These are phyloP conservation scores for Mylabris sibirica DNA, from an alignment of 2,888 invertebrate species.

Conservation along the genomic window DNA sequence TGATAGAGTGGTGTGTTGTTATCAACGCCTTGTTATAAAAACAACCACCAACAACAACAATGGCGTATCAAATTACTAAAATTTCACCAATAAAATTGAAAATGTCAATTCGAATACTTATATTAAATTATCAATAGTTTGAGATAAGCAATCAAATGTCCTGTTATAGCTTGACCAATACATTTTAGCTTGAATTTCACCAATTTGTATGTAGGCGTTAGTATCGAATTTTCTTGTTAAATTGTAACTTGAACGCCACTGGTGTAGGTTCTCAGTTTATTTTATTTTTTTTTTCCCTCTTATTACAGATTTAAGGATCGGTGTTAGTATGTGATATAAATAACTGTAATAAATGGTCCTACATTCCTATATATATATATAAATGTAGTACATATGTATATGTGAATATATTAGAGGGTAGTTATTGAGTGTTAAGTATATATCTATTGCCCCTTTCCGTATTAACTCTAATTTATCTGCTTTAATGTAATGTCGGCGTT, in stretches of 20 bases:
- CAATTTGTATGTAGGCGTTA: background rate
- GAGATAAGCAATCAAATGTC: background rate
- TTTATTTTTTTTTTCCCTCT: too few relatives aligned
- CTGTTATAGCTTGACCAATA: background rate
- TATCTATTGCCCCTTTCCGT: slow-evolving; percentile 49
- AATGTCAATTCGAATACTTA: too few relatives aligned
- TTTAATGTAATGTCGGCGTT: slow-evolving; percentile 23
- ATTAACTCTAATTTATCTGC: slow-evolving; percentile 49
- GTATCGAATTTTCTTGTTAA: slow-evolving; percentile 4
- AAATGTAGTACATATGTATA: too few relatives aligned
- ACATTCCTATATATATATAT: slow-evolving; percentile 44
- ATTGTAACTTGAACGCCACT: slow-evolving; percentile 27
- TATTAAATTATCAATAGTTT: background rate
- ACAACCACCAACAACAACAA: slow-evolving; percentile 35
- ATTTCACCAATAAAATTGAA: too few relatives aligned
- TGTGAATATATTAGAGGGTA: slow-evolving; percentile 46
- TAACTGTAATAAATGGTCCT: slow-evolving; percentile 54
- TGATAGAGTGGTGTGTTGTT: slow-evolving; percentile 49
- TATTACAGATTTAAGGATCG: slow-evolving; percentile 16
- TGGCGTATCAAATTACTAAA: slow-evolving; percentile 34
- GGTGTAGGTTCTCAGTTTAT: background rate
- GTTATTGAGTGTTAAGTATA: slow-evolving; percentile 53
- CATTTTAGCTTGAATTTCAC: background rate
- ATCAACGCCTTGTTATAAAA: slow-evolving; percentile 53
- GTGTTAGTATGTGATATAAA: slow-evolving; percentile 50